Evolutionary conservation across 1,140 invertebrate genomes (phyloP).

Genomic region (Maconellicoccus hirsutus): DNA sequence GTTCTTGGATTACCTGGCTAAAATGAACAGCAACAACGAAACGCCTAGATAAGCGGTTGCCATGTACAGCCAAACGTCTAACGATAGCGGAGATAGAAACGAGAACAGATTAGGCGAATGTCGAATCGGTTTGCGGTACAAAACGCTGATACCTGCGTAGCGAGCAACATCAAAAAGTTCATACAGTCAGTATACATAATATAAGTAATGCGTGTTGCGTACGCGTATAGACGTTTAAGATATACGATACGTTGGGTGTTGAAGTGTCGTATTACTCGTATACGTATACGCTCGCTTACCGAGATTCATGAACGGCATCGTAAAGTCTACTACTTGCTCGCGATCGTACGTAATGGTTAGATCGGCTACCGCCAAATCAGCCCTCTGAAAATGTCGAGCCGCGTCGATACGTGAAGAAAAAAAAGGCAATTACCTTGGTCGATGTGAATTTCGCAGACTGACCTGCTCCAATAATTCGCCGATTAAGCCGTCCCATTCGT

Average conservation of each 20-base stretch:
- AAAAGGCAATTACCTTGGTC: too few species aligned
- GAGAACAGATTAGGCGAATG: conserved; percentile 85
- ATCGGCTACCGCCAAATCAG: conserved; percentile 83
- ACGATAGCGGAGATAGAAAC: conserved; percentile 81
- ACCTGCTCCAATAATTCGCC: conserved; percentile 68
- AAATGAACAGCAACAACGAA: conserved; percentile 80
- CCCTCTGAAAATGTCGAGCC: too few species aligned
- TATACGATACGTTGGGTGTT: too few species aligned
- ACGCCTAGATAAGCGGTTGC: conserved; percentile 86
- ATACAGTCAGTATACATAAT: too few species aligned
- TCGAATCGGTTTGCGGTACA: conserved; percentile 83
- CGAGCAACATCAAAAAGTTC: too few species aligned
- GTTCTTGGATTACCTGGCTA: conserved; percentile 84
- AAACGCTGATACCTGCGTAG: conserved; percentile 75
- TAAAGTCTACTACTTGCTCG: conserved; percentile 75
- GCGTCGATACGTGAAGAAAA: too few species aligned
- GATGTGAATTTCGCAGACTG: too few species aligned
- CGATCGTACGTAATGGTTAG: conserved; percentile 82
- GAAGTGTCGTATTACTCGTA: too few species aligned
- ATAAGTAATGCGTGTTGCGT: too few species aligned
- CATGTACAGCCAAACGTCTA: conserved; percentile 95
- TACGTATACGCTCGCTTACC: conserved; percentile 43
- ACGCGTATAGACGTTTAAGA: too few species aligned
- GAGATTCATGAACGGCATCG: conserved; percentile 80
- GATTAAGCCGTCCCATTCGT: conserved; percentile 92